Evolutionary conservation across 2,113 vertebrate genomes (phyloP).

Genomic region (Crotalus viridis): DNA sequence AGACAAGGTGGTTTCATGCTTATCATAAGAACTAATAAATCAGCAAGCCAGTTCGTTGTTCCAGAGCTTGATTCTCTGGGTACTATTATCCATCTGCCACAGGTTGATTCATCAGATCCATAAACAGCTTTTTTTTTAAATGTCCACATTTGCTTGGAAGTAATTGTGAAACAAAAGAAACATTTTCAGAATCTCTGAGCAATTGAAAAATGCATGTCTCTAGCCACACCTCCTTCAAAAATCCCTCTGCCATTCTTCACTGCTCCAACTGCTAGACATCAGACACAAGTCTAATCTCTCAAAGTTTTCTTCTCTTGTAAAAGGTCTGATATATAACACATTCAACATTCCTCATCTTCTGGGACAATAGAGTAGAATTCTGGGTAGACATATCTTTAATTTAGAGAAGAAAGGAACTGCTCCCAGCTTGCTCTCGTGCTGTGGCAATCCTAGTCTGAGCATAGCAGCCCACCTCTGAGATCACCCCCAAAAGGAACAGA

Average conservation of each 20-base stretch:
- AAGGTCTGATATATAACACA: neutral
- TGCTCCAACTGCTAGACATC: neutral
- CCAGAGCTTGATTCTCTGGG: neutral
- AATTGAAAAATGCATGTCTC: neutral
- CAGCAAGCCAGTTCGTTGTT: neutral
- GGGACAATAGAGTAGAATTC: neutral
- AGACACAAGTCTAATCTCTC: neutral
- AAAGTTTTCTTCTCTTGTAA: neutral
- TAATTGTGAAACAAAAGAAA: neutral
- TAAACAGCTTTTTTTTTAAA: neutral
- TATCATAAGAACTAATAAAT: too few relatives aligned
- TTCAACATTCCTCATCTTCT: neutral
- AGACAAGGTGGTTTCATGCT: neutral
- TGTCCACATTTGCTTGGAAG: neutral
- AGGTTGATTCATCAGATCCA: neutral
- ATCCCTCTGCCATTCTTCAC: neutral
- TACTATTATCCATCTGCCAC: neutral
- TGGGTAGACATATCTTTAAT: neutral
- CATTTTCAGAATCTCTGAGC: neutral
- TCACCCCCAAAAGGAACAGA: neutral
- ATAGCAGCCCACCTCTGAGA: neutral
- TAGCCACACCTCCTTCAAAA: neutral
- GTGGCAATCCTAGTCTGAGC: neutral
- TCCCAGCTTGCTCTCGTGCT: too few relatives aligned
- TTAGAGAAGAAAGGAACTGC: neutral